Conservation (phyloP, 2,888 invertebrate genomes). For the Lucinisca nassula region DNA sequence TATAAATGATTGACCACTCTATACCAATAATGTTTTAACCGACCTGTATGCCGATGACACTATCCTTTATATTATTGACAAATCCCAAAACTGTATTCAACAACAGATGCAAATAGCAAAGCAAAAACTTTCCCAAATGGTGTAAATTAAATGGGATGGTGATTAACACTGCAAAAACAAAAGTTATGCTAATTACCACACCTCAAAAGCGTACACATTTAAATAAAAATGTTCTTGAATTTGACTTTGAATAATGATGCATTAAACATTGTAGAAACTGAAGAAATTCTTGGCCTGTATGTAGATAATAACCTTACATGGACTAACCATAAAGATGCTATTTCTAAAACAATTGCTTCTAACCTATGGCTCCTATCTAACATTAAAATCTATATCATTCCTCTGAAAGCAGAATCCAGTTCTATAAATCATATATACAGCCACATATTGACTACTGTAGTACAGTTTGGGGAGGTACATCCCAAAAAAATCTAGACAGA, state of each 20-base stretch:
- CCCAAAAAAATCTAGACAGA: neutral
- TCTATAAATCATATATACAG: neutral
- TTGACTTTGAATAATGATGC: neutral
- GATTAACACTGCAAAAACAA: too few relatives aligned
- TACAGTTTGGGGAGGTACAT: neutral
- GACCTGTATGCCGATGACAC: neutral
- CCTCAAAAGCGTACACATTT: too few relatives aligned
- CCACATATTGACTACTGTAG: neutral
- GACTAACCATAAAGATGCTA: neutral
- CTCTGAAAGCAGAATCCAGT: neutral
- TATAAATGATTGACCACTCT: neutral
- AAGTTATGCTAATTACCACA: too few relatives aligned
- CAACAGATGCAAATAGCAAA: neutral
- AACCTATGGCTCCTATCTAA: neutral
- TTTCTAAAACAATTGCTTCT: neutral
- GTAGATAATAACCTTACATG: neutral
- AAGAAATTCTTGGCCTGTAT: neutral
- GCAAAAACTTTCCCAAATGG: neutral
- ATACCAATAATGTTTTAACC: neutral
- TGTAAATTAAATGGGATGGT: too few relatives aligned
- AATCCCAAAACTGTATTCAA: neutral
- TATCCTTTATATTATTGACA: neutral
- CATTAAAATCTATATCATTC: neutral
- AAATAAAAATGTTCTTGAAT: neutral
- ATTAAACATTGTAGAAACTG: neutral